Conservation (phyloP, 2,888 invertebrate species). For the Emesis furor region DNA sequence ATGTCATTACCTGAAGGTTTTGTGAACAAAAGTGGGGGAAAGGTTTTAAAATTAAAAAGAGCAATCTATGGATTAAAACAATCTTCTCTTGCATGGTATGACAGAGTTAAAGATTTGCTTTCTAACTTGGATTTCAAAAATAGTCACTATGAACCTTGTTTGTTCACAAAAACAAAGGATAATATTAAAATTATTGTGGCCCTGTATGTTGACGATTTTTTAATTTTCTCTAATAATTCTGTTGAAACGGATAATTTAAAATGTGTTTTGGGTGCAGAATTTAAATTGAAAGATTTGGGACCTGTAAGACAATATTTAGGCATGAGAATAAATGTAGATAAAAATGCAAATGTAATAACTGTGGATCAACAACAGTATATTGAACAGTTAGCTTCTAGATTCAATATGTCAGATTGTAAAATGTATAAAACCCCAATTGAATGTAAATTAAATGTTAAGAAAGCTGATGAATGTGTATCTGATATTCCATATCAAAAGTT, state of each 20-base stretch:
- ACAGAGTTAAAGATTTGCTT: not conserved
- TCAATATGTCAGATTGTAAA: conserved; percentile 16
- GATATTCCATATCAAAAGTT: conserved; percentile 16
- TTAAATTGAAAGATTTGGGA: conserved; percentile 3
- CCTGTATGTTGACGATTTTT: conserved; percentile 4
- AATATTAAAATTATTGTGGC: not conserved
- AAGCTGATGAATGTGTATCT: conserved; percentile 34
- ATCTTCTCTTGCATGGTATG: conserved; percentile 6
- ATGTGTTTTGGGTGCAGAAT: not conserved
- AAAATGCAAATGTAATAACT: not conserved
- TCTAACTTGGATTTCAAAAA: not conserved
- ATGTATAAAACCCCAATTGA: conserved; percentile 3
- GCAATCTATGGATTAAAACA: conserved; percentile 22
- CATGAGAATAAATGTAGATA: conserved; percentile 11
- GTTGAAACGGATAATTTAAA: not conserved
- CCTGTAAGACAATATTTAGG: conserved; percentile 17
- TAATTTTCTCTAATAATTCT: conserved; percentile 18
- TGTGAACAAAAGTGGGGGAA: conserved; percentile 53
- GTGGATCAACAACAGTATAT: conserved; percentile 10
- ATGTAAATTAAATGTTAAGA: conserved; percentile 1
- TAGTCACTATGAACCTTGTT: conserved; percentile 5
- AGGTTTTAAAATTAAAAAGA: conserved; percentile 44
- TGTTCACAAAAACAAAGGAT: conserved; percentile 6
- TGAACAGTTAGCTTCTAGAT: conserved; percentile 15
- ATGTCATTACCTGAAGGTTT: conserved; percentile 52